Base-by-base conservation (phyloP, 2,113 vertebrate species). In the Propithecus coquereli region DNA sequence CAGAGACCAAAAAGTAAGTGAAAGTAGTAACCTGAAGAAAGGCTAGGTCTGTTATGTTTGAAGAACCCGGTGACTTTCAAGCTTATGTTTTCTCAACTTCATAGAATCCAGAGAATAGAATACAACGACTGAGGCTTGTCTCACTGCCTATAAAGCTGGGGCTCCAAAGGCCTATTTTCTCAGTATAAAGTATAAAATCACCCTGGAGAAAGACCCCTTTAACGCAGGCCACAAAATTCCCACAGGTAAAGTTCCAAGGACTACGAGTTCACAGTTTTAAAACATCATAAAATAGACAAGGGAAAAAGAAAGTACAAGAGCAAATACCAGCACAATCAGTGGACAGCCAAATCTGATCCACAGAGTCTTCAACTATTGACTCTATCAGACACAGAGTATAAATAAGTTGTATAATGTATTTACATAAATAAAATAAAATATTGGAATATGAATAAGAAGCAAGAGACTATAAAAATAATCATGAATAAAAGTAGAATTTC, bases 371-470 rank as follows among this genome's bases (percentile, higher is more conserved):
- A 90, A 40, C 10, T 32, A 3, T 23, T 11, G 3, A 74, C 20
- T 89, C 57, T 57, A 12, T 90, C 80, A 94, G n/a, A 50, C 14
- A n/a, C 20, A 83, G 27, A 17, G 54, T 92, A 47, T 81, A 87
- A 87, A 52, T 13, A 82, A 66, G 34, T 9, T 85, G 5, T 52
- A 68, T 76, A 54, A 71, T 76, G 25, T 12, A 54, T 52, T 87
- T 63, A 81, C 47, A 50, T 57, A 77, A 71, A 17, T 71, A 52
- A 68, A 10, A 47, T 20, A 80, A 61, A 50, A 80, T 20, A 66
- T 61, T 93, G 23, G 87, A 91, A 80, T 70, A 87, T 63, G 50
- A 93, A 61, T 84, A 68, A 94, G 82, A 93, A 88, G 45, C 23
- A 97, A 84, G 32, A 81, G 2, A 47, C 40, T 54, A 43, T 63